Evolutionary conservation across 1,140 invertebrate genomes (phyloP), one percentile per base, ranked within the genome.

Genomic region (Manduca sexta): DNA sequence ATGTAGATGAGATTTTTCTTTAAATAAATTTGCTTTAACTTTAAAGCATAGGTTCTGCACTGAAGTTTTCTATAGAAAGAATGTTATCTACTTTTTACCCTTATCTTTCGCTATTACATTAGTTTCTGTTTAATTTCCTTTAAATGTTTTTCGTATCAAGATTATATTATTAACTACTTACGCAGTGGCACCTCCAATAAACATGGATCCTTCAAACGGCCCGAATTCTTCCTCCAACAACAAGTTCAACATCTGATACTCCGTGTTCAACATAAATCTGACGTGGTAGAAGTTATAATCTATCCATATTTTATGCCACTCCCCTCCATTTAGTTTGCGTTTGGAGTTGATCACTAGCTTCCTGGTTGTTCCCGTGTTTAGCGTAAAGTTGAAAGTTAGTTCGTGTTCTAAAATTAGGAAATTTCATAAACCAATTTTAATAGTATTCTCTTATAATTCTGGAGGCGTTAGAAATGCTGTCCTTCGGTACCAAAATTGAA

Each of bases 221-320:
- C 94, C 95, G 72, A 97, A 96, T 64, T 95, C 93, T 68, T 97
- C 93, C 73, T 95, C 94, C 12, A 93, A 89, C 46, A 92, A 79
- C 31, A 97, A 82, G 86, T 96, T 92, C 2, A 95, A 90, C 93
- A 96, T 96, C 84, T 93, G 89, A 60, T 91, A 93, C 62, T 96
- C 93, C 21, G 92, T 93, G 71, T 97, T 97, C 45, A 97, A 92
- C 91, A 95, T 96, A 72, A 97, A 96, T 46, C 95, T 84, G n/a
- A 98, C 95, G 75, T 98, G 95, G 78, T 97, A 94, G 67, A 93
- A 91, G 79, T 97, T 97, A 69, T 95, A 96, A 84, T 96, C 94
- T 53, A 96, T 95, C 94, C 94, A 95, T 56, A 97, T 93, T 84
- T 97, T 95, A 71, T 98, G 96, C 96, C 96, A 98, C 70, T 97